Base-by-base conservation (phyloP, 2,797 vertebrate species). In the Gallinago solitaria region DNA sequence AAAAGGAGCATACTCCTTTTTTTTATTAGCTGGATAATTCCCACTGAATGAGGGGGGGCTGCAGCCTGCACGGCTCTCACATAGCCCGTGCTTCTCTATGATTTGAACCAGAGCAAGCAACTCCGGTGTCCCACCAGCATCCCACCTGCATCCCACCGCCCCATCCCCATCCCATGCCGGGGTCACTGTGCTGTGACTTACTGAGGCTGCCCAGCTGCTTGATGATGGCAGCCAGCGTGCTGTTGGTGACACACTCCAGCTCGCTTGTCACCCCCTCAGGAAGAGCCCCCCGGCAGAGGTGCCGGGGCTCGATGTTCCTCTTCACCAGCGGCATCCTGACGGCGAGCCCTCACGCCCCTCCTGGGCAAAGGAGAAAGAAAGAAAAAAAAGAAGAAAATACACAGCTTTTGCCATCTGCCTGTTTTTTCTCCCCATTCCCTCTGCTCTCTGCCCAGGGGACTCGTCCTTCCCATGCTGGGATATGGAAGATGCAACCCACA, bases 171-270 rank as follows among this genome's bases (percentile, higher is more conserved):
- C 24, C 68, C 77, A 19, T 0, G 0, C 14, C 1, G 1, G n/a
- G 51, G 5, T 5, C 0, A 1, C 88, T 6, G 45, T 4, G 30
- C 43, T 1, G 0, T 11, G 45, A 95, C 98, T 98, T 98, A 99
- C 99, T 99, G 95, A 99, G 98, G 92, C 99, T 98, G 86, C 99
- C 99, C 95, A 99, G 98, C 97, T 99, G 99, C 70, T 99, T 99
- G 97, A 99, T 99, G 98, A 99, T 99, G 93, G 99, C 99, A 3
- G 99, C 99, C 81, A 99, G 97, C 0, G 99, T 99, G 98, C 99
- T 99, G 98, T 99, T 99, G 97, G 99, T 99, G 89, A 99, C 99
- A 59, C 99, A 99, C 90, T 99, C 99, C 96, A 99, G 97, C 91
- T 99, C 99, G 32, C 98, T 99, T 56, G 98, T 98, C 80, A 99